Conservation (phyloP, 2,797 vertebrate genomes). For the Cyclopterus lumpus region DNA sequence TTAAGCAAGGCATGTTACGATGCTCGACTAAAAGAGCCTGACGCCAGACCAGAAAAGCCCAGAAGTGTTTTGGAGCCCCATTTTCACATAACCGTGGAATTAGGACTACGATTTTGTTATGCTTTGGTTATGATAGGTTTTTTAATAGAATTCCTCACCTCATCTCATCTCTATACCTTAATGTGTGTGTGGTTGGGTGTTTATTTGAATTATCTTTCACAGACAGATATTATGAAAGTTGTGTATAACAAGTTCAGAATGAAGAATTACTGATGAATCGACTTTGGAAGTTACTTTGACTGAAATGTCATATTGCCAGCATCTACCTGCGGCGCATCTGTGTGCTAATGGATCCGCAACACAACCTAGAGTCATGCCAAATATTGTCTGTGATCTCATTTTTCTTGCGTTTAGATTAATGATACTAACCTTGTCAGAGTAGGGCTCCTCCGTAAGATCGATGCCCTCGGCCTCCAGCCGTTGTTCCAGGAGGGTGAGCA, state of each 20-base stretch:
- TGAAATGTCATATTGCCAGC: too few species aligned
- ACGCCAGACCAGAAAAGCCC: conserved; percentile 51
- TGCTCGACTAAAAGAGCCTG: conserved; percentile 40
- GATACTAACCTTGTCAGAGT: conserved; percentile 93
- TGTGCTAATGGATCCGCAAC: not conserved
- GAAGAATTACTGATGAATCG: not conserved
- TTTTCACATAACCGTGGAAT: conserved; percentile 38
- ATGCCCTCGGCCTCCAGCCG: conserved; percentile 91
- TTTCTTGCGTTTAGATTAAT: not conserved
- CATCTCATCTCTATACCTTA: not conserved
- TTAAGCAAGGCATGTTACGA: conserved; percentile 65
- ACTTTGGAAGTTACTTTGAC: not conserved
- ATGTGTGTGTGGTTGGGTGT: not conserved
- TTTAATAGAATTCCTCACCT: conserved; percentile 11
- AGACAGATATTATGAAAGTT: too few species aligned
- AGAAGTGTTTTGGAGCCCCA: conserved; percentile 13
- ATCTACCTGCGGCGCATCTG: not conserved
- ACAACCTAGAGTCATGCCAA: not conserved
- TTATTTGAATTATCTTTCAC: not conserved
- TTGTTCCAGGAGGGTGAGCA: conserved; percentile 89
- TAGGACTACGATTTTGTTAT: conserved; percentile 28
- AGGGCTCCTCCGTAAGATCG: conserved; percentile 96
- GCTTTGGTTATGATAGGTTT: conserved; percentile 15
- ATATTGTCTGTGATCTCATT: not conserved
- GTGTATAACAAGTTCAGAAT: not conserved